These are phyloP conservation scores for Drosophila imparisetae DNA, from an alignment of 2,888 invertebrate species.

Conservation along the genomic window DNA sequence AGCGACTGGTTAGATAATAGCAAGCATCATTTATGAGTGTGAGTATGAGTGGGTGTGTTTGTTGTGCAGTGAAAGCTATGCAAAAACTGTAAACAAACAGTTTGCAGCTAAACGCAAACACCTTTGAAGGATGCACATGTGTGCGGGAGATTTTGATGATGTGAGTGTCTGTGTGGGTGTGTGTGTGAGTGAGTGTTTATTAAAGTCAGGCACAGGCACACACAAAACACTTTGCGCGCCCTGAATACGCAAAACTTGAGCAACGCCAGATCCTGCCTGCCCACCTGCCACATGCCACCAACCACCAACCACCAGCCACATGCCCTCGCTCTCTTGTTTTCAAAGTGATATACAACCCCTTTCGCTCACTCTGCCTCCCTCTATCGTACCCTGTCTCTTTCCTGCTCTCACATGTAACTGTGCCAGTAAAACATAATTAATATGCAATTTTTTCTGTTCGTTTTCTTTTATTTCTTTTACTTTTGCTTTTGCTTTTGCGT, in stretches of 20 bases:
- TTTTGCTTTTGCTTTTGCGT: slow-evolving; percentile 49
- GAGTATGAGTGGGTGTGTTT: slow-evolving; percentile 15
- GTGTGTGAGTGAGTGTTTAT: slow-evolving; percentile 52
- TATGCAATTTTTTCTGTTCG: slow-evolving; percentile 68
- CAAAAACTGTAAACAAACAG: slow-evolving; percentile 79
- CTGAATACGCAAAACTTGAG: slow-evolving; percentile 66
- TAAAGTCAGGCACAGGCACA: slow-evolving; percentile 58
- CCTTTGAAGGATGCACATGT: slow-evolving; percentile 72
- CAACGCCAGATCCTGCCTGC: slow-evolving; percentile 32
- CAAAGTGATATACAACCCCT: slow-evolving; percentile 60
- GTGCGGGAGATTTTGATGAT: not conserved
- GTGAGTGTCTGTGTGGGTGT: slow-evolving; percentile 9
- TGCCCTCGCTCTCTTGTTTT: slow-evolving; percentile 23
- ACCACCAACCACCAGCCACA: not conserved
- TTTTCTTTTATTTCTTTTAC: slow-evolving; percentile 67
- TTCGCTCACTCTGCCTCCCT: not conserved
- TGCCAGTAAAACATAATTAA: slow-evolving; percentile 79
- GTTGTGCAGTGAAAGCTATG: slow-evolving; percentile 66
- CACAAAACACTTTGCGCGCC: slow-evolving; percentile 71
- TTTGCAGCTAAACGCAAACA: slow-evolving; percentile 77
- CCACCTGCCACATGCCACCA: not conserved
- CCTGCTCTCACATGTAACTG: slow-evolving; percentile 60
- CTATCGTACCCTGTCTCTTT: slow-evolving; percentile 2
- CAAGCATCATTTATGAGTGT: slow-evolving; percentile 32
- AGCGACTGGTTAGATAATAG: slow-evolving; percentile 70